These are phyloP conservation scores for Phalloptychus januarius DNA, from an alignment of 2,797 vertebrate genomes.

Conservation along the genomic window DNA sequence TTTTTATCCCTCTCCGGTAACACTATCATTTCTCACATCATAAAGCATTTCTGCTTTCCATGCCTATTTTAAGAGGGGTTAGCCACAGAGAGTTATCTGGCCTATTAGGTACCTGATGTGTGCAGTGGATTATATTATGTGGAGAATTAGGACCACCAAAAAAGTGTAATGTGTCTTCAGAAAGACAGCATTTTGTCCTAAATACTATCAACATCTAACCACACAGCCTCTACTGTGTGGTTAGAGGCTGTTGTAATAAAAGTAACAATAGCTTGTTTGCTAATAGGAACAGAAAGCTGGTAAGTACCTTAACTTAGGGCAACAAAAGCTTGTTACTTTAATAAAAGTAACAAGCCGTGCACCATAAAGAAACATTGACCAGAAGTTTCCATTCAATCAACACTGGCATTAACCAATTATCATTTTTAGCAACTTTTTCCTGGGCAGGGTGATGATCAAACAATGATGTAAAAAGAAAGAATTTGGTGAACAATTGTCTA, in stretches of 20 bases:
- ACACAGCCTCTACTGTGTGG: neutral
- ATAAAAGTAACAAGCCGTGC: neutral
- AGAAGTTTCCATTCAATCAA: neutral
- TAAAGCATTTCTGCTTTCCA: conserved; percentile 50
- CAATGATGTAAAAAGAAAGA: neutral
- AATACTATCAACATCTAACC: neutral
- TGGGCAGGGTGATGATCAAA: neutral
- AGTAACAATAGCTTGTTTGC: too few species aligned
- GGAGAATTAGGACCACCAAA: neutral
- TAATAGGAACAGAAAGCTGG: too few species aligned
- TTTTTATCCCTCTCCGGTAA: conserved; percentile 52
- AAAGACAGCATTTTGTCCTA: neutral
- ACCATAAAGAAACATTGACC: neutral
- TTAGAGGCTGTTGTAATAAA: too few species aligned
- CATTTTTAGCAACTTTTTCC: neutral
- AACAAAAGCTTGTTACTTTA: too few species aligned
- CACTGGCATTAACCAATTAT: neutral
- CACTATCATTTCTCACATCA: conserved; percentile 40
- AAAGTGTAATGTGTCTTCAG: neutral
- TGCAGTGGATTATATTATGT: neutral
- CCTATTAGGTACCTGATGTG: neutral
- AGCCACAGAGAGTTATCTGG: conserved; percentile 2
- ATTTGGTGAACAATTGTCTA: neutral
- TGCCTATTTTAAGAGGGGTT: conserved; percentile 20
- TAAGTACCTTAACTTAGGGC: too few species aligned